Evolutionary conservation across 1,140 invertebrate species (phyloP).

Genomic region (Bacillus rossius): DNA sequence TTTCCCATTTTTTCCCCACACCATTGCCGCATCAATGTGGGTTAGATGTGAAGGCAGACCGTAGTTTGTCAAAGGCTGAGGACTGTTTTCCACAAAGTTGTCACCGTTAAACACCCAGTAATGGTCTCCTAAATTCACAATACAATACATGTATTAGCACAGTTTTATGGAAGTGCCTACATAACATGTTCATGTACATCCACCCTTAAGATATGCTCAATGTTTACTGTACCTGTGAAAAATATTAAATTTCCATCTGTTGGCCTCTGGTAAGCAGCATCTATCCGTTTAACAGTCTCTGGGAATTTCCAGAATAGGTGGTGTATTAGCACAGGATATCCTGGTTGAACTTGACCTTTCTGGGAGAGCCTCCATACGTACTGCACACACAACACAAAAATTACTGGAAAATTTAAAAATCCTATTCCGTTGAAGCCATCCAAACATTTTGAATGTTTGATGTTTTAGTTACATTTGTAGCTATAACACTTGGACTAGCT

Average conservation of each 20-base stretch:
- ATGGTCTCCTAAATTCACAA: constrained; percentile 47
- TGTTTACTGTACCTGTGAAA: constrained; percentile 54
- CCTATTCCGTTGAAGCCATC: too few relatives aligned
- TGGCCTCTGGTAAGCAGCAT: constrained; percentile 67
- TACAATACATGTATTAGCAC: constrained; percentile 39
- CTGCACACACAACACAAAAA: constrained; percentile 33
- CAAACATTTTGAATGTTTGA: too few relatives aligned
- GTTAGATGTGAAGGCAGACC: constrained; percentile 55
- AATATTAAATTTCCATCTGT: constrained; percentile 65
- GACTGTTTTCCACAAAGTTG: constrained; percentile 48
- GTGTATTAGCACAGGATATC: constrained; percentile 54
- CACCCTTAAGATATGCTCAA: constrained; percentile 9
- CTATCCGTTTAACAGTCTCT: constrained; percentile 51
- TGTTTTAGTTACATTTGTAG: too few relatives aligned
- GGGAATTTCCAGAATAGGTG: constrained; percentile 58
- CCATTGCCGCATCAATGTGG: constrained; percentile 63
- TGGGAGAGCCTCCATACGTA: constrained; percentile 56
- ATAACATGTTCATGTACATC: too few relatives aligned
- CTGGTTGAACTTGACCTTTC: constrained; percentile 44
- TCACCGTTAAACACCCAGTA: constrained; percentile 65
- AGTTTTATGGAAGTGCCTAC: too few relatives aligned
- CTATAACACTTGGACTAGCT: too few relatives aligned
- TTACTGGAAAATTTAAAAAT: too few relatives aligned
- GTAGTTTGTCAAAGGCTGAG: constrained; percentile 51
- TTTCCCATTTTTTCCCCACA: constrained; percentile 51